Conservation (phyloP, 2,888 invertebrate genomes). For the Monochamus alternatus region DNA sequence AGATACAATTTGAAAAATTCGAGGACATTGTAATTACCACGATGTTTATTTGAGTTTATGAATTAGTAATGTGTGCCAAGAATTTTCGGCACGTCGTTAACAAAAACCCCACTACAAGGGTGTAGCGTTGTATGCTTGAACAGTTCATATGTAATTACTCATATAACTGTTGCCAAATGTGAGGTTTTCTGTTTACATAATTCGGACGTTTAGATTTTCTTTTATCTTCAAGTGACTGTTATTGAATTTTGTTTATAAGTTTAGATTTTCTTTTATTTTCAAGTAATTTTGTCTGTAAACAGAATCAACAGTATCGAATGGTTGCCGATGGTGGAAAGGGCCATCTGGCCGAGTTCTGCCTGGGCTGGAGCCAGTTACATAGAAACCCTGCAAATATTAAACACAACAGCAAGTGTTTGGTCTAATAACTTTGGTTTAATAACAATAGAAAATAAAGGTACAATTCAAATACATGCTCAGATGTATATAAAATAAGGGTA, state of each 20-base stretch:
- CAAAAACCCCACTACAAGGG: constrained; percentile 8
- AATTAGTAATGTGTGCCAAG: constrained; percentile 49
- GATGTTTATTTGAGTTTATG: constrained; percentile 40
- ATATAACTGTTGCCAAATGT: neutral
- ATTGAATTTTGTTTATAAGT: too few relatives aligned
- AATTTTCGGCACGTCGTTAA: constrained; percentile 39
- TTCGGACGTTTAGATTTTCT: too few relatives aligned
- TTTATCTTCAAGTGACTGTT: too few relatives aligned
- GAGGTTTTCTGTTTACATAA: too few relatives aligned
- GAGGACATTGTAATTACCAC: constrained; percentile 31
- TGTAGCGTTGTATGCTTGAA: constrained; percentile 9
- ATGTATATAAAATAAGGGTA: constrained; percentile 66
- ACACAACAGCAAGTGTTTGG: constrained; percentile 65
- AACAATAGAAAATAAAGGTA: constrained; percentile 72
- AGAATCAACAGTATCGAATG: neutral
- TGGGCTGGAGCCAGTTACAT: constrained; percentile 44
- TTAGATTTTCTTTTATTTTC: too few relatives aligned
- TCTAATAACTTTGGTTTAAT: constrained; percentile 72
- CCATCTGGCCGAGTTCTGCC: constrained; percentile 27
- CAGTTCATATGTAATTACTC: constrained; percentile 6
- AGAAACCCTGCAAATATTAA: constrained; percentile 62
- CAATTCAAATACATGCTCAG: constrained; percentile 69
- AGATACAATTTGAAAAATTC: neutral
- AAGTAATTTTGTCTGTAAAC: neutral
- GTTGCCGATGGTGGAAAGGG: neutral